Evolutionary conservation across 2,888 invertebrate species (phyloP), one percentile per base, ranked within the genome.

Genomic region (Drosophila robusta): DNA sequence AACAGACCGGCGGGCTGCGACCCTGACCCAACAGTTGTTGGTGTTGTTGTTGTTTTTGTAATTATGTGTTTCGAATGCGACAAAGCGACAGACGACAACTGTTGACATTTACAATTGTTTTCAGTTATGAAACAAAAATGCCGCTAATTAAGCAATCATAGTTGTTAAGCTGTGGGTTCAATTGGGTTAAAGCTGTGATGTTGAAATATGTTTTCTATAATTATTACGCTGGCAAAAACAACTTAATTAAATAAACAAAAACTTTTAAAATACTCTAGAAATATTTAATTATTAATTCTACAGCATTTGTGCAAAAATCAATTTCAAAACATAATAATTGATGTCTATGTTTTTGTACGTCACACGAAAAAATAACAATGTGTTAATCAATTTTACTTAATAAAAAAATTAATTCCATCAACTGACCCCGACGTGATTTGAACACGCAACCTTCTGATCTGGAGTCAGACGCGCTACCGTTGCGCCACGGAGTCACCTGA

Each of bases 21-120:
- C 68, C 57, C 58, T 65, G 73, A 76, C 55, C 63, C 61, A 38
- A 39, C 56, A 38, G 12, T 12, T 50, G 49, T 45, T 49, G 26
- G 29, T 24, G 16, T 46, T 58, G 34, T 51, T 77, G 55, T 44
- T 74, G 62, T 42, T 41, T 51, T 63, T 78, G 83, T 78, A 83
- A 83, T 83, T 86, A 83, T 70, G 69, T 65, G 54, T 57, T 65
- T 50, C 51, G 52, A 62, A 29, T 68, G 47, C 7, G 56, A 44
- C 52, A 57, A 67, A 54, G 52, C 67, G 63, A 60, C 64, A 73
- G 64, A 45, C 50, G 66, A 82, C 79, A 81, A 82, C 71, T 87
- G 80, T 84, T 87, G 87, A 84, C 84, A 84, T 80, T 65, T 70
- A 38, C 69, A 84, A 84, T 84, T 79, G 80, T 71, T 70, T 70